phyloP scores from a whole-genome alignment of 2,888 invertebrate species.

The Incurvaria masculella region DNA sequence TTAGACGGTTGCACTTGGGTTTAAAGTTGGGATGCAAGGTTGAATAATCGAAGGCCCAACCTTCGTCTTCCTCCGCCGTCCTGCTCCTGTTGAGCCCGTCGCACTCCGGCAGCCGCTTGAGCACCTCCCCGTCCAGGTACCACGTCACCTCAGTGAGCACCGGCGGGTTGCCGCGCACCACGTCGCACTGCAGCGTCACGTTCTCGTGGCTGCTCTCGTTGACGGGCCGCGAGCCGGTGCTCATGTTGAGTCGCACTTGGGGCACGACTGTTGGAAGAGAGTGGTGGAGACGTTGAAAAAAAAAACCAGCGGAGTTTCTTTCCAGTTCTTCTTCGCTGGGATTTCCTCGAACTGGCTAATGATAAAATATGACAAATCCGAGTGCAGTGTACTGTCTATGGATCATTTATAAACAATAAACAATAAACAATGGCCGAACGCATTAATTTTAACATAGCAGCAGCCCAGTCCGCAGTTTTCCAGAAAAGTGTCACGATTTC shows the following conservation, averaged over 20 bases:
- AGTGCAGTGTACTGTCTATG: too few relatives aligned
- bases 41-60: background rate
- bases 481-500: too few relatives aligned
- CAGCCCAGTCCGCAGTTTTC: too few relatives aligned
- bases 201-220: slow-evolving; percentile 75
- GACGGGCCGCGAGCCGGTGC: slow-evolving; percentile 66
- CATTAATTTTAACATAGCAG: too few relatives aligned
- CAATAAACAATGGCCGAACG: too few relatives aligned
- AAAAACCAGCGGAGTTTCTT: too few relatives aligned
- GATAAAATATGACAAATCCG: too few relatives aligned
- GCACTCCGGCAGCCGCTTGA: slow-evolving; percentile 85
- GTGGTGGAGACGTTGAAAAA: too few relatives aligned
- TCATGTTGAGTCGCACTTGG: slow-evolving; percentile 72
- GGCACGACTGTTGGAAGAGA: slow-evolving; percentile 86
- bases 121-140: slow-evolving; percentile 78
- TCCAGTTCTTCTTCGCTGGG: too few relatives aligned
- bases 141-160: slow-evolving; percentile 74
- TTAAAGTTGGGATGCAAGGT: background rate
- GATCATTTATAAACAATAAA: too few relatives aligned
- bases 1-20: background rate
- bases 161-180: slow-evolving; percentile 75
- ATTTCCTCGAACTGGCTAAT: too few relatives aligned
- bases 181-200: slow-evolving; percentile 79
- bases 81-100: slow-evolving; percentile 29
- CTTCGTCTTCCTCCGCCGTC: background rate